These are phyloP conservation scores for Zygogramma bicolorata DNA, from an alignment of 2,888 invertebrate genomes.

Conservation along the genomic window DNA sequence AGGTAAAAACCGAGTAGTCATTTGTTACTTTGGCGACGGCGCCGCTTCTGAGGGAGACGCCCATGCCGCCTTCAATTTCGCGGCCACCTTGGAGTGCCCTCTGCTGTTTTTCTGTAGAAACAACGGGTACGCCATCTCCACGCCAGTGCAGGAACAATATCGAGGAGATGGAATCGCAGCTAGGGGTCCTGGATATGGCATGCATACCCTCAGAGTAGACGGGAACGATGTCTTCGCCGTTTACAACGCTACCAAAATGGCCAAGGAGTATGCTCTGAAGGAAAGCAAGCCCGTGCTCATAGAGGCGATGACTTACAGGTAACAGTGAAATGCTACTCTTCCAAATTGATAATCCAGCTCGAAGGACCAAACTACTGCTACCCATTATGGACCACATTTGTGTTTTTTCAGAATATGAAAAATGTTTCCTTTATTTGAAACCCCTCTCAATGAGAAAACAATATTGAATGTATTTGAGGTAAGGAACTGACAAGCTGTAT, in stretches of 20 bases:
- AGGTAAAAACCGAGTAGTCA: conserved; percentile 70
- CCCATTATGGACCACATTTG: no score
- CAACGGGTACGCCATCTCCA: conserved; percentile 99
- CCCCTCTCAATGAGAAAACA: no score
- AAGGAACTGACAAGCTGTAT: no score
- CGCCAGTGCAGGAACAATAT: conserved; percentile 93
- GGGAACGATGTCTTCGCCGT: conserved; percentile 97
- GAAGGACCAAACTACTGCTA: background rate
- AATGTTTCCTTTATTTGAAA: no score
- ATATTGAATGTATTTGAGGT: no score
- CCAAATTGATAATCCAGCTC: background rate
- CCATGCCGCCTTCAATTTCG: conserved; percentile 98
- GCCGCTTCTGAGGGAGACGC: conserved; percentile 99
- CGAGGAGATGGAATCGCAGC: conserved; percentile 96
- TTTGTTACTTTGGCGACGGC: conserved; percentile 93
- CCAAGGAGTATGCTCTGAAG: conserved; percentile 78
- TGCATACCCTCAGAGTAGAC: conserved; percentile 90
- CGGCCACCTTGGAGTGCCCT: conserved; percentile 94
- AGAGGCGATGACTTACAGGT: conserved; percentile 98
- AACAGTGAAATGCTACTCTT: conserved; percentile 19
- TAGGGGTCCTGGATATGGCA: conserved; percentile 91
- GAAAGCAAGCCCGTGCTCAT: conserved; percentile 91
- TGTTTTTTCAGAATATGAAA: no score
- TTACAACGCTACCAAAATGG: conserved; percentile 86
- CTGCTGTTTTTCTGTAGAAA: conserved; percentile 97